Evolutionary conservation across 2,888 invertebrate genomes (phyloP), one percentile per base, ranked within the genome.

Genomic region (Archips xylosteana): DNA sequence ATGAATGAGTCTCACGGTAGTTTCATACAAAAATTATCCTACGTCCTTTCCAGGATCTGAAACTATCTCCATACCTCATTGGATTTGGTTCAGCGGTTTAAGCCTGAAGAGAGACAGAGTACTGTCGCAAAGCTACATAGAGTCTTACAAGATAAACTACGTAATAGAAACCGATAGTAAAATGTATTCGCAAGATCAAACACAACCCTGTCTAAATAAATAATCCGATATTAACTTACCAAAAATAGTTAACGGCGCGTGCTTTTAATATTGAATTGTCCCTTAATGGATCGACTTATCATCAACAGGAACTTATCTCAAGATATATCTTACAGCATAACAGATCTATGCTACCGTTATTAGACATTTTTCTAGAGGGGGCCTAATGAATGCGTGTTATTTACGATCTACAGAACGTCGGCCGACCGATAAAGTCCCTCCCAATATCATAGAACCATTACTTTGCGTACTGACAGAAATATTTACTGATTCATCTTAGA

Each of bases 371-470:
- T 87, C 80, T 85, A 83, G 89, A 86, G 86, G 84, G 83, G 86
- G 57, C 61, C 62, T 71, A 89, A 90, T 90, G 90, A 90, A 89
- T 89, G 85, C 84, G 79, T 76, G 84, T 91, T 90, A 91, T 91
- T 91, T 91, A 91, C 82, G 88, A 86, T 82, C 83, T 81, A 83
- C 79, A 85, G 87, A 90, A 85, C 87, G 87, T 85, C 81, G 83
- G 86, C 83, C 87, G 87, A 87, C 81, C 86, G 90, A 90, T 90
- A 91, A 83, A 86, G 86, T 84, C 87, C 86, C 84, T 83, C 83
- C 85, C 86, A 87, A 90, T 88, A 89, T 90, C 85, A 90, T 88
- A 89, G 84, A 81, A 83, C 88, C 84, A 89, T 89, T 89, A 88
- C 85, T 85, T 85, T 85, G 81, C 82, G 86, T 85, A 84, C 83